phyloP scores from a whole-genome alignment of 2,113 vertebrate genomes.

The Brachyhypopomus gauderio region DNA sequence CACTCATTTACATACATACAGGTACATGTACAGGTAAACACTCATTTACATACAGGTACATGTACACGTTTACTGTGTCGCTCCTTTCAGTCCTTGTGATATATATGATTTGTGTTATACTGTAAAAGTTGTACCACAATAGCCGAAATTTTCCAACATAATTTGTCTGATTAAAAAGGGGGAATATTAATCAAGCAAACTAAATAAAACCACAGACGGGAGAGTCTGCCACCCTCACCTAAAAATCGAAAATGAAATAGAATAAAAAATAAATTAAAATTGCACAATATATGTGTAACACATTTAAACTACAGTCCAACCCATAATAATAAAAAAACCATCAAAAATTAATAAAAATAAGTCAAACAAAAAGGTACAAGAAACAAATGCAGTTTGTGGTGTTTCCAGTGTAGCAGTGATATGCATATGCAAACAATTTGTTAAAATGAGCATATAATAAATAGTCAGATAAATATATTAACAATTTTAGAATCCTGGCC shows the following conservation, averaged over 20 bases:
- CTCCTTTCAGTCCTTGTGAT: conserved; percentile 27
- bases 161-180: conserved; percentile 6
- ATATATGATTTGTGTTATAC: conserved; percentile 31
- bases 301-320: conserved; percentile 67
- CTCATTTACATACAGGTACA: conserved; percentile 44
- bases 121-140: background rate
- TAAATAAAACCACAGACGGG: too few species aligned
- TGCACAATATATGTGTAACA: conserved; percentile 69
- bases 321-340: background rate
- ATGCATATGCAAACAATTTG: conserved; percentile 98
- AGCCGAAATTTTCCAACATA: background rate
- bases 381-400: conserved; percentile 49
- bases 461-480: conserved; percentile 55
- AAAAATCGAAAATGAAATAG: conserved; percentile 38
- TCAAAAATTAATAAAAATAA: conserved; percentile 54
- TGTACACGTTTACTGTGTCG: conserved; percentile 39
- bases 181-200: background rate
- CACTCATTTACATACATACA: conserved; percentile 49
- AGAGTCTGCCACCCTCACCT: background rate
- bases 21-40: conserved; percentile 34
- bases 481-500: conserved; percentile 37
- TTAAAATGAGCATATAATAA: conserved; percentile 65
- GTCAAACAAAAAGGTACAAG: conserved; percentile 69
- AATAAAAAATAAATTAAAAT: conserved; percentile 62
- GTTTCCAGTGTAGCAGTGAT: conserved; percentile 86